phyloP scores from a whole-genome alignment of 37 sponge, comb jelly and placozoan species.

The Cliona cf. orientalis region DNA sequence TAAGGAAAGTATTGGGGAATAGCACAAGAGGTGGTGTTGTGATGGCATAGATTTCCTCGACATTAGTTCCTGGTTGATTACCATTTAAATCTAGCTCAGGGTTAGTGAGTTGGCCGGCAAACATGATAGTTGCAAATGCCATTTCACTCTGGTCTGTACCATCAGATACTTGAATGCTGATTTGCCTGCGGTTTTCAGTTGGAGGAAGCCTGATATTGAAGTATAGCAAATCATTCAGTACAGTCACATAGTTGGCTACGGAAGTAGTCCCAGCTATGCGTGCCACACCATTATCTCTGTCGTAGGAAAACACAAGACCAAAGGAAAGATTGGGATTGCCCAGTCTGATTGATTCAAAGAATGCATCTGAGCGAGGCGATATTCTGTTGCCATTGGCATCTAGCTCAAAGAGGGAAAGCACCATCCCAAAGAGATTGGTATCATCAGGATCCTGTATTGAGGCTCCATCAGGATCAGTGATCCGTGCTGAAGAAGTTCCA shows the following conservation, averaged over 20 bases:
- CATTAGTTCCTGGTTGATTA: neutral
- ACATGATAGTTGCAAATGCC: constrained; percentile 28
- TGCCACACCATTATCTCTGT: constrained; percentile 23
- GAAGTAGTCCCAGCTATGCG: constrained; percentile 40
- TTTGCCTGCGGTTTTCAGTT: constrained; percentile 19
- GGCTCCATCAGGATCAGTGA: constrained; percentile 32
- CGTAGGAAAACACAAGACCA: constrained; percentile 14
- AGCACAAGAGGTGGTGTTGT: constrained; percentile 35
- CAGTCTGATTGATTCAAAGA: constrained; percentile 1
- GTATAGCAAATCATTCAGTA: constrained; percentile 43
- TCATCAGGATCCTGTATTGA: constrained; percentile 63
- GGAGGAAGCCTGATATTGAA: constrained; percentile 35
- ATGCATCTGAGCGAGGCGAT: constrained; percentile 36
- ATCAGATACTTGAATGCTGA: constrained; percentile 35
- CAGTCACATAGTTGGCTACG: constrained; percentile 27
- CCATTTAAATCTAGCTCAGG: constrained; percentile 66
- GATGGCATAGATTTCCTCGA: constrained; percentile 14
- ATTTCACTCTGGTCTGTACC: neutral
- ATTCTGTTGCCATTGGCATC: constrained; percentile 19
- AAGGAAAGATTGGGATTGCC: no score
- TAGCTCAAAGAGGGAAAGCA: constrained; percentile 41
- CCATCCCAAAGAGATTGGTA: constrained; percentile 3
- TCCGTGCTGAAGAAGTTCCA: neutral
- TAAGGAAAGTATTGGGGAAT: constrained; percentile 37
- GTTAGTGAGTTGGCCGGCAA: constrained; percentile 1